Evolutionary conservation across 1,140 invertebrate genomes (phyloP), one percentile per base, ranked within the genome.

Genomic region (Calliphora vicina): DNA sequence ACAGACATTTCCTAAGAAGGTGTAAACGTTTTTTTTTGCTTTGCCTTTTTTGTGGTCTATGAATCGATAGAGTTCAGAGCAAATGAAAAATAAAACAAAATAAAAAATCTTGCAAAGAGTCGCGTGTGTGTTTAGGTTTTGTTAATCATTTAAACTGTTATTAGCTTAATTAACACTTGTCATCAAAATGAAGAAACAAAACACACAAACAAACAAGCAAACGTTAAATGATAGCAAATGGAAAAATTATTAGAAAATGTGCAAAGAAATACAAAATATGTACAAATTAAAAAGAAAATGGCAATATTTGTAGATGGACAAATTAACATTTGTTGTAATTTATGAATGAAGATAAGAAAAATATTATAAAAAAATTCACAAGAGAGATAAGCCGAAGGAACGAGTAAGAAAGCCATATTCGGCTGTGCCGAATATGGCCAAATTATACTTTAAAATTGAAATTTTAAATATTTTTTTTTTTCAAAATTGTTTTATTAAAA

Each of bases 91-190:
- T 6, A 0, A 1, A 2, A 15, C 15, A 57, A 17, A 57, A 57
- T 17, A 57, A 57, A 57, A 57, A n/a, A n/a, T 57, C 17, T n/a
- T n/a, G n/a, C n/a, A 35, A n/a, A 76, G 43, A 43, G 74, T 78
- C 74, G 74, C 74, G 74, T 78, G 80, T 81, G 80, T 81, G 80
- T 81, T 71, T 61, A 71, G 43, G 80, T 78, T 78, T 43, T 78
- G 80, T 71, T 81, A 71, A 81, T 81, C 80, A 81, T 81, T 81
- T 81, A 81, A 81, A 29, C 80, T 81, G 17, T 81, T 67, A 81
- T 81, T 81, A 81, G 50, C 80, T 81, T 81, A 81, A 81, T 81
- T 81, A 81, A 81, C 80, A 81, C 45, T 71, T 81, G 80, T 81
- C 80, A 81, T 81, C 80, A 23, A 57, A n/a, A 57, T 35, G 13